Percentiles rank a stretch among this genome's conserved stretches.
Evolutionary conservation across 2,113 vertebrate genomes (phyloP).

Genomic region (Myrmecobius fasciatus): DNA sequence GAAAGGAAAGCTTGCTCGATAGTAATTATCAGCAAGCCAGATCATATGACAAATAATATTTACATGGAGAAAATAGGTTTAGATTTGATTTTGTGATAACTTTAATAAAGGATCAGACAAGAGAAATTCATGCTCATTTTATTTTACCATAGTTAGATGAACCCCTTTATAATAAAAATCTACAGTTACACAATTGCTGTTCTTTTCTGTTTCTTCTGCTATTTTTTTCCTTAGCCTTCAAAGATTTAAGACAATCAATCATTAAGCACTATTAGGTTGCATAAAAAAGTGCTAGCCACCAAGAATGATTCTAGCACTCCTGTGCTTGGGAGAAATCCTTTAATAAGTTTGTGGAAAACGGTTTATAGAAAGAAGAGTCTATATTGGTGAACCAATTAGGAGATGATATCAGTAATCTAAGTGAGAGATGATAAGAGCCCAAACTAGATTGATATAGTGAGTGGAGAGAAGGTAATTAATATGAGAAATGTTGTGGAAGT

Average conservation of each 20-base stretch:
- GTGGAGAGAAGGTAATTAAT: not conserved
- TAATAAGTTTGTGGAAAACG: not conserved
- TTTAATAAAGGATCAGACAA: conserved; percentile 38
- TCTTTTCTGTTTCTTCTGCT: not conserved
- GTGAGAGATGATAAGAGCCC: not conserved
- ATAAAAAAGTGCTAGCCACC: not conserved
- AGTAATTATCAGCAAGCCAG: conserved; percentile 36
- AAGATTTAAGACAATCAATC: conserved; percentile 50
- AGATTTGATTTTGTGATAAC: conserved; percentile 46
- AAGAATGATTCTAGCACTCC: not conserved
- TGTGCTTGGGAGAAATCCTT: not conserved
- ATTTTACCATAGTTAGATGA: conserved; percentile 39
- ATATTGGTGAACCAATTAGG: not conserved
- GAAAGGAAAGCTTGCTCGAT: conserved; percentile 31
- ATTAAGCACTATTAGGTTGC: not conserved
- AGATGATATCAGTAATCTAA: not conserved
- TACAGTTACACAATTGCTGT: conserved; percentile 47
- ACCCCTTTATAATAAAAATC: conserved; percentile 1
- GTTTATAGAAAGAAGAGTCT: not conserved
- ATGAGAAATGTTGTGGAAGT: not conserved
- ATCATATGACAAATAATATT: conserved; percentile 19
- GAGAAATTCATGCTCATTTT: not conserved
- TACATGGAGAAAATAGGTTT: conserved; percentile 16
- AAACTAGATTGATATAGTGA: not conserved
- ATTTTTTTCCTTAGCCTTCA: conserved; percentile 24